Conservation (phyloP, 1,140 invertebrate genomes). For the Drosophila kikkawai region DNA sequence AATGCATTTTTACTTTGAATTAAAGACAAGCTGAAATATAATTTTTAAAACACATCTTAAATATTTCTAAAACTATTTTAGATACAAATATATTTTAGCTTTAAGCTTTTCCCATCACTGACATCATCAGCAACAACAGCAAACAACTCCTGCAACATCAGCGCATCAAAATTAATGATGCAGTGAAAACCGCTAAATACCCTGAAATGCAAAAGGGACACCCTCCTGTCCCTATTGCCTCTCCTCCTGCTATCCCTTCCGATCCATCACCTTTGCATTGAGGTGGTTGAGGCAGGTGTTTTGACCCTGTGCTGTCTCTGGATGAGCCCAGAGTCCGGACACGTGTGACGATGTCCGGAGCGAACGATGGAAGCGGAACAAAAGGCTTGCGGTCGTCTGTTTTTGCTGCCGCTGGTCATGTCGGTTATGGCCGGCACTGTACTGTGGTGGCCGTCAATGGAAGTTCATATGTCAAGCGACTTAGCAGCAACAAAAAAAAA, state of each 20-base stretch:
- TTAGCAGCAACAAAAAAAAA: conserved; percentile 46
- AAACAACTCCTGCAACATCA: conserved; percentile 12
- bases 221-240: neutral
- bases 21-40: neutral
- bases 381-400: conserved; percentile 66
- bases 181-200: conserved; percentile 74
- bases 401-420: conserved; percentile 46
- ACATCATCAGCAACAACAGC: neutral
- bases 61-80: neutral
- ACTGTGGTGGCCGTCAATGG: conserved; percentile 40
- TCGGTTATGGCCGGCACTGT: conserved; percentile 59
- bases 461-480: conserved; percentile 71
- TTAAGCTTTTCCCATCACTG: neutral
- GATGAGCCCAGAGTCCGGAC: conserved; percentile 30
- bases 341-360: conserved; percentile 54
- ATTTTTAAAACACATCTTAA: neutral
- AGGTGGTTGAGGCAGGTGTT: conserved; percentile 49
- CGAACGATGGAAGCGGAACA: conserved; percentile 53
- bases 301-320: conserved; percentile 11
- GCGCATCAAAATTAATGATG: conserved; percentile 79
- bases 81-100: neutral
- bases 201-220: conserved; percentile 59
- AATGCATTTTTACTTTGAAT: neutral
- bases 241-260: neutral
- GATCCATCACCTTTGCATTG: conserved; percentile 3